These are phyloP conservation scores for Schizopygopsis malacanthus DNA, from an alignment of 2,797 vertebrate genomes.

Conservation along the genomic window DNA sequence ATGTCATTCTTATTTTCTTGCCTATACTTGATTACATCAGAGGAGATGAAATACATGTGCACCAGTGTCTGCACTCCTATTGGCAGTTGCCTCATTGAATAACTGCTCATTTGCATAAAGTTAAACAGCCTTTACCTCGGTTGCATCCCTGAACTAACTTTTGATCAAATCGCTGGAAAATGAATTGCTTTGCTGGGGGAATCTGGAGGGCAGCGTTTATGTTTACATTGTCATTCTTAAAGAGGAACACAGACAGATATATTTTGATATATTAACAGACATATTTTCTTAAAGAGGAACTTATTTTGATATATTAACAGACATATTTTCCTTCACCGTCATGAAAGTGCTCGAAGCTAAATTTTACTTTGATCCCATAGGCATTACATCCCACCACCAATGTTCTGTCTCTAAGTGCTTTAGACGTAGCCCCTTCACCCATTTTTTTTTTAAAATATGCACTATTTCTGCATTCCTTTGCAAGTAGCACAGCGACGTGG, in stretches of 20 bases:
- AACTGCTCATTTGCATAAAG: background rate
- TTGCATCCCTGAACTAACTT: background rate
- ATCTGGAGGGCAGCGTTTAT: background rate
- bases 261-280: no score
- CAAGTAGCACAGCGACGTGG: background rate
- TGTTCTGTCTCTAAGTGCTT: background rate
- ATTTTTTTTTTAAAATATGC: background rate
- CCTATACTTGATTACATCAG: background rate
- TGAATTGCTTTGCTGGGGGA: background rate
- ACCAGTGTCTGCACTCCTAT: background rate
- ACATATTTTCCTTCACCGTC: background rate
- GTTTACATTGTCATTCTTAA: no score
- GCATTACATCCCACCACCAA: background rate
- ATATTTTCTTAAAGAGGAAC: no score
- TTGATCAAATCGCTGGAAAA: background rate
- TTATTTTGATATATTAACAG: no score
- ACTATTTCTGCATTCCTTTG: background rate
- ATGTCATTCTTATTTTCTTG: background rate
- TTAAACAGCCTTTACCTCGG: background rate
- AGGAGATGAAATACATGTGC: background rate
- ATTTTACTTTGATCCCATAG: background rate
- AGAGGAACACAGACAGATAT: no score
- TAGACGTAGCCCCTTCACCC: background rate
- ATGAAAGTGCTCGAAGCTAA: background rate
- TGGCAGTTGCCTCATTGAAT: background rate